Conservation (phyloP, 1,140 invertebrate species). For the Ceratosolen solmsi region DNA sequence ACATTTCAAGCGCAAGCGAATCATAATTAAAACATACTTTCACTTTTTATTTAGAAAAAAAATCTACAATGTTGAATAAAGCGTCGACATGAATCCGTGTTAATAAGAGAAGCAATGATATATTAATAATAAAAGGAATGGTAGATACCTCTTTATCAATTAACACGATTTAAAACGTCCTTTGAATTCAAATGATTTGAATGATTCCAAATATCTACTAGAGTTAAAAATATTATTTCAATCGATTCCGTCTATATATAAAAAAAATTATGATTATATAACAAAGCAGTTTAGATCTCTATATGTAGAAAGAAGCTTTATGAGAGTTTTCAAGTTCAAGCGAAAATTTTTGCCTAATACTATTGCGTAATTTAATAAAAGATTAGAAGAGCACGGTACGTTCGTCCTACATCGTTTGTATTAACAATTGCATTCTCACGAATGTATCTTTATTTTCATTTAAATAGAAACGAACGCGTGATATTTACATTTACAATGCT, state of each 20-base stretch:
- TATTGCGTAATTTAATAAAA: not conserved
- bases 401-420: too few species aligned
- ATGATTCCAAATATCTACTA: not conserved
- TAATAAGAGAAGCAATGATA: too few species aligned
- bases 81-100: too few species aligned
- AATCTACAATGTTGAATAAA: too few species aligned
- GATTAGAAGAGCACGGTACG: not conserved
- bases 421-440: too few species aligned
- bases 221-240: not conserved
- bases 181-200: not conserved
- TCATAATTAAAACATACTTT: too few species aligned
- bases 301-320: slow-evolving; percentile 31
- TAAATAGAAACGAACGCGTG: not conserved
- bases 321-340: slow-evolving; percentile 12
- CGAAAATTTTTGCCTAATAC: not conserved
- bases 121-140: too few species aligned
- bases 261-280: slow-evolving; percentile 3
- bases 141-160: not conserved
- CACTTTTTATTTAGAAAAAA: too few species aligned
- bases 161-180: not conserved
- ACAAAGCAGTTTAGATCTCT: not conserved
- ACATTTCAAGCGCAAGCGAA: too few species aligned
- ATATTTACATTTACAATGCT: too few species aligned
- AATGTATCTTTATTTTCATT: not conserved
- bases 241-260: not conserved